Conservation (phyloP, 2,888 invertebrate genomes). For the Folsomia manolachei region DNA sequence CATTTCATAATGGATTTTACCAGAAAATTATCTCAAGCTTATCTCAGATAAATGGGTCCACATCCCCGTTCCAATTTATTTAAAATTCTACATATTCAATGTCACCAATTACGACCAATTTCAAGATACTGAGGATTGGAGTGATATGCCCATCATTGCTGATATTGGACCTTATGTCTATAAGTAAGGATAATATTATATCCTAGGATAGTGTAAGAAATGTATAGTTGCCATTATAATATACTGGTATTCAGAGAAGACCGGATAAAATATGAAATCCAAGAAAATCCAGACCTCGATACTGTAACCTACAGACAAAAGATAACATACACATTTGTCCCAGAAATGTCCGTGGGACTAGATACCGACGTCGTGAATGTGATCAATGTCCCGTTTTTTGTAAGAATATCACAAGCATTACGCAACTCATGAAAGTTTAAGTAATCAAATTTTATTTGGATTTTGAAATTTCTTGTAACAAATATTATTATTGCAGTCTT, state of each 20-base stretch:
- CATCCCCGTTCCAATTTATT: conserved; percentile 34
- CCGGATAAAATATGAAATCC: conserved; percentile 36
- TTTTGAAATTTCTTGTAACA: conserved; percentile 1
- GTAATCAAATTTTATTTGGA: neutral
- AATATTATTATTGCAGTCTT: conserved; percentile 24
- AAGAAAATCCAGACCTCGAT: conserved; percentile 26
- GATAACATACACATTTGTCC: conserved; percentile 34
- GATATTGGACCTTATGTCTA: conserved; percentile 42
- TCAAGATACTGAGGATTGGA: neutral
- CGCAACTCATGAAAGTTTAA: neutral
- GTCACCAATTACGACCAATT: conserved; percentile 22
- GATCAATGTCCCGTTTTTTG: conserved; percentile 41
- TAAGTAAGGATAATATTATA: too few species aligned
- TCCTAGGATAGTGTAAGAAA: too few species aligned
- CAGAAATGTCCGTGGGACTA: conserved; percentile 23
- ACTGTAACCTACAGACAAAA: conserved; percentile 36
- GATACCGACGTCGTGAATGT: conserved; percentile 28
- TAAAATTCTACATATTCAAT: conserved; percentile 27
- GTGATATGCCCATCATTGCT: neutral
- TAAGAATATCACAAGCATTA: conserved; percentile 19
- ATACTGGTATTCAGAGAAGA: too few species aligned
- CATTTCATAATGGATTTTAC: too few species aligned
- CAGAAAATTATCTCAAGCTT: too few species aligned
- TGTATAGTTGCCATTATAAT: too few species aligned
- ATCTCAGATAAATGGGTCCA: conserved; percentile 42